Evolutionary conservation across 2,888 invertebrate genomes (phyloP), one percentile per base, ranked within the genome.

Genomic region (Coelogynopora nodosa): DNA sequence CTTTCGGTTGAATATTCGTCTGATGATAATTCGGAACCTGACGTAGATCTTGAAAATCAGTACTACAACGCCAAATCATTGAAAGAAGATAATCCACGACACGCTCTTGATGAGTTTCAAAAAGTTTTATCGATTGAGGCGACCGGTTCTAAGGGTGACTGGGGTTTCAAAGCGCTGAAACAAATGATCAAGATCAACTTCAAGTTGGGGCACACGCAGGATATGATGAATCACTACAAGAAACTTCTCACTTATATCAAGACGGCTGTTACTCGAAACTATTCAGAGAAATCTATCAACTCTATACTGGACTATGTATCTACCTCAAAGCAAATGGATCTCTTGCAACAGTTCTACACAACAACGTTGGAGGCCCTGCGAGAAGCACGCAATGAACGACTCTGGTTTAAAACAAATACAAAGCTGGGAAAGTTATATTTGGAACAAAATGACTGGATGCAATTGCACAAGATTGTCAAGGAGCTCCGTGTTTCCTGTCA

Each of bases 171-270:
- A 92, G 98, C 99, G 0, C 94, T 99, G 23, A 99, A 99, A 92
- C 99, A 99, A 92, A 99, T 99, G 98, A 98, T 99, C 84, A 99
- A 99, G 93, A 98, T 99, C 88, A 97, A 98, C 92, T 99, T 99
- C 92, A 96, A 96, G 94, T 93, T 98, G 94, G 97, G 96, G 92
- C 92, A 94, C 91, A 89, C 23, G 5, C 95, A 95, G 88, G 96
- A 97, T 93, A 97, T 97, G 97, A 96, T 97, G 96, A 93, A 94
- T 0, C 94, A 97, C 88, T 99, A 99, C 92, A 97, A 98, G 91
- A 96, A 97, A 91, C 93, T 99, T 86, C 93, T 99, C 86, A 97
- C 97, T 0, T 99, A 99, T 92, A 99, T 99, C 88, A 99, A 99
- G 93, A 97, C 96, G 93, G 98, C 99, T 28, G 99, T 99, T 67